Base-by-base conservation (phyloP, 2,888 invertebrate species). In the Netelia fuscicornis region DNA sequence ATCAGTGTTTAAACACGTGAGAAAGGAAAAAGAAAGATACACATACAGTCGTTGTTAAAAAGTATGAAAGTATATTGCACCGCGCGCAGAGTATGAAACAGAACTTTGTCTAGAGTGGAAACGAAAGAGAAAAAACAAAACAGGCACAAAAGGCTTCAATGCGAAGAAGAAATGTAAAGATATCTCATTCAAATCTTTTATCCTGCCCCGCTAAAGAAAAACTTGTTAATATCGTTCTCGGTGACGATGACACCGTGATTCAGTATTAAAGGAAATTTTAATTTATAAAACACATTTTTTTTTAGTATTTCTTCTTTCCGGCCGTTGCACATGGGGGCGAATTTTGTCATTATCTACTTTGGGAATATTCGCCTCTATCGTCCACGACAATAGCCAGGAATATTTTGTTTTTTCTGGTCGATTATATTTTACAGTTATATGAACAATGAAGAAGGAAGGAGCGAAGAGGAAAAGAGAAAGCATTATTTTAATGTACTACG, bases 221-320 rank as follows among this genome's bases (percentile, higher is more conserved):
- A 78, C 64, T 81, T 81, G 44, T 87, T 89, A 87, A 88, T 88
- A 85, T 80, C 72, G 87, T 86, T 81, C 87, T 86, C 87, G 82
- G 87, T 72, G 74, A 84, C 74, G 83, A 87, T 79, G 84, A 85
- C 85, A 88, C 88, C 89, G 88, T 89, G 89, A 89, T 90, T 89
- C 91, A 92, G 91, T 91, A 91, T 91, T 91, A 91, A 89, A 77
- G 54, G 37, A 71, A 82, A 70, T 78, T 87, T 88, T 88, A 88
- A 90, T 86, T 90, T 89, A 86, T 86, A 81, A 84, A 71, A 67
- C 75, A 70, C 80, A 81, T 85, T 75, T 64, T 71, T 65, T 74
- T 81, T 70, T 67, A 13, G 10, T 75, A 65, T 71, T 65, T 52
- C 72, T 77, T 74, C 76, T 52, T 56, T 78, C 56, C 58, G 52